Evolutionary conservation across 2,888 invertebrate genomes (phyloP).

Genomic region (Cephus runcator): DNA sequence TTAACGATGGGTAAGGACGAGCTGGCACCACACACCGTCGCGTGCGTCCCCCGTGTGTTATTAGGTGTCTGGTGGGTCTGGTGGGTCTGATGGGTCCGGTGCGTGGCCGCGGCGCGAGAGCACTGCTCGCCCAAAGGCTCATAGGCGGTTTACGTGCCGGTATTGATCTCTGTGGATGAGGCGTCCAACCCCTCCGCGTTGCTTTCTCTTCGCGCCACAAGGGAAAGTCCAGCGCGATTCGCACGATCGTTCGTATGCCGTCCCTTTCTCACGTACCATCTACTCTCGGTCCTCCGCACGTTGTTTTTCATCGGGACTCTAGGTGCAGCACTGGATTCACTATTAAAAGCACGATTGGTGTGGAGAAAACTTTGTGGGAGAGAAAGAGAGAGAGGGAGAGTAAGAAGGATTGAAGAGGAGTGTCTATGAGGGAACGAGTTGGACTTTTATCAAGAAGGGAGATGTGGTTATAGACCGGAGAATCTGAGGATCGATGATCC

Average conservation of each 20-base stretch:
- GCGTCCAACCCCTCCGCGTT: slow-evolving; percentile 21
- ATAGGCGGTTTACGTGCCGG: slow-evolving; percentile 43
- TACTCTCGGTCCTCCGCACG: background rate
- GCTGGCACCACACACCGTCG: background rate
- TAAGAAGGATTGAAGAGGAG: no score
- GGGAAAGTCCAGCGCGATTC: slow-evolving; percentile 8
- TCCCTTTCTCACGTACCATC: background rate
- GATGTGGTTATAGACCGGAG: no score
- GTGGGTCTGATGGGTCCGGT: slow-evolving; percentile 25
- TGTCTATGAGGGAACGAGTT: no score
- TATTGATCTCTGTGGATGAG: slow-evolving; percentile 52
- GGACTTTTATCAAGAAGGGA: no score
- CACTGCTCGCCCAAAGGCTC: slow-evolving; percentile 46
- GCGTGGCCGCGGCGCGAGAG: slow-evolving; percentile 55
- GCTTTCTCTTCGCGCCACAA: background rate
- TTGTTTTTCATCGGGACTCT: background rate
- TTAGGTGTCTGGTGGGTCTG: no score
- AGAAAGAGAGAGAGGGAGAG: no score
- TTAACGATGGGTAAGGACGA: background rate
- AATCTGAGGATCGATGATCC: no score
- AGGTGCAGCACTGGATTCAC: background rate
- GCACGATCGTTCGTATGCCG: background rate
- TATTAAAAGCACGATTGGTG: background rate
- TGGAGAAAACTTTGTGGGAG: background rate
- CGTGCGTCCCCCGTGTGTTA: background rate